Percentiles rank a stretch among this genome's conserved stretches.
These are phyloP conservation scores for Calameuta filiformis DNA, from an alignment of 2,888 invertebrate genomes.

Conservation along the genomic window DNA sequence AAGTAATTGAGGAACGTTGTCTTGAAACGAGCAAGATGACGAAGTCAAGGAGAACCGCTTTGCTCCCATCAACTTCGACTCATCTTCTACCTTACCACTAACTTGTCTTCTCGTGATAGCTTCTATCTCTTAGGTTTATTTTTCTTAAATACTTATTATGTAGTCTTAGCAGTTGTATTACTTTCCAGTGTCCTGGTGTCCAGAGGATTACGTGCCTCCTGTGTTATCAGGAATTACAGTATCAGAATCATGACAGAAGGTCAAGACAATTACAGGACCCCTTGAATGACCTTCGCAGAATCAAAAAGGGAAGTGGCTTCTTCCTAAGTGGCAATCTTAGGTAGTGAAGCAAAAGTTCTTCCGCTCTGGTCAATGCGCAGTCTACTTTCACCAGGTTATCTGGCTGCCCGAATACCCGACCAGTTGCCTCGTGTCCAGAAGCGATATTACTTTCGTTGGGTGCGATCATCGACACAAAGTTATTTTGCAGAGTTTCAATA, in stretches of 20 bases:
- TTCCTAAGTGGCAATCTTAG: background rate
- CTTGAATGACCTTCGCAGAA: background rate
- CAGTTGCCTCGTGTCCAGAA: background rate
- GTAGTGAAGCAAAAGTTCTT: background rate
- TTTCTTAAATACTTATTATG: background rate
- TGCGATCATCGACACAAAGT: background rate
- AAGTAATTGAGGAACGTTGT: conserved; percentile 1
- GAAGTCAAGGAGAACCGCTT: conserved; percentile 60
- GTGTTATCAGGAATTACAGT: background rate
- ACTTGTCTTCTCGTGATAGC: background rate
- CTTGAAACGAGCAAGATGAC: conserved; percentile 1
- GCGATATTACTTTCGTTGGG: background rate
- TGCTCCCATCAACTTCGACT: conserved; percentile 9
- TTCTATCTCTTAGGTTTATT: background rate
- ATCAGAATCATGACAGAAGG: background rate
- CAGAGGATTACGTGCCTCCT: background rate
- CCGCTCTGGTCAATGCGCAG: background rate
- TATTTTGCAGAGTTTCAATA: background rate
- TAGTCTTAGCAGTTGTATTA: background rate
- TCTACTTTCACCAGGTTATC: background rate
- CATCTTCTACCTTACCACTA: background rate
- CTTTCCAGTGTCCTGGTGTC: background rate
- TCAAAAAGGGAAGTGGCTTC: background rate
- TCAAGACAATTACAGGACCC: background rate
- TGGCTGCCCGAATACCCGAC: background rate